Conservation (phyloP, 2,888 invertebrate genomes). For the Barypeithes pellucidus region DNA sequence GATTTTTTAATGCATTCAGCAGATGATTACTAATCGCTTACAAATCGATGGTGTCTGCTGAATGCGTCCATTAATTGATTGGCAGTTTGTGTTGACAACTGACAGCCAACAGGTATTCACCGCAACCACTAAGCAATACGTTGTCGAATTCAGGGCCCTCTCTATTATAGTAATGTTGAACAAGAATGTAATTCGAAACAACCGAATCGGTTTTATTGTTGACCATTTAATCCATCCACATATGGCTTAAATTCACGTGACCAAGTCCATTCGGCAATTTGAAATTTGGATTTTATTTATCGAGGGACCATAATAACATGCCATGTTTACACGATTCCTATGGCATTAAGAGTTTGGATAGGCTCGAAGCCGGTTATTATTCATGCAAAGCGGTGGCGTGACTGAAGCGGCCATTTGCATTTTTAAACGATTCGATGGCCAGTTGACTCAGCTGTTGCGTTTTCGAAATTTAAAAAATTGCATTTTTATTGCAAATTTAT, state of each 20-base stretch:
- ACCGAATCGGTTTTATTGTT: background rate
- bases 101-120: no score
- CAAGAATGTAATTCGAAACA: no score
- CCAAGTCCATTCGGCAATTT: conserved; percentile 15
- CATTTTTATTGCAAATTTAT: no score
- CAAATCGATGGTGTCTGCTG: no score
- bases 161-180: no score
- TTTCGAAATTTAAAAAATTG: conserved; percentile 10
- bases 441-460: conserved; percentile 28
- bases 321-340: conserved; percentile 29
- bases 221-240: background rate
- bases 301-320: conserved; percentile 28
- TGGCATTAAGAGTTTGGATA: conserved; percentile 28
- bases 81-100: no score
- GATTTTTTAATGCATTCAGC: no score
- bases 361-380: conserved; percentile 21
- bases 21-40: no score
- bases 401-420: conserved; percentile 28
- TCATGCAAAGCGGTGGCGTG: conserved; percentile 22
- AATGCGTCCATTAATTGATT: no score
- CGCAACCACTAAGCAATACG: no score
- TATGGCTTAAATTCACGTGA: conserved; percentile 14
- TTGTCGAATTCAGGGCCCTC: no score
- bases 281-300: conserved; percentile 31
- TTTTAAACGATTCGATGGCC: conserved; percentile 24